Base-by-base conservation (phyloP, 2,113 vertebrate genomes). In the Myxocyprinus asiaticus region DNA sequence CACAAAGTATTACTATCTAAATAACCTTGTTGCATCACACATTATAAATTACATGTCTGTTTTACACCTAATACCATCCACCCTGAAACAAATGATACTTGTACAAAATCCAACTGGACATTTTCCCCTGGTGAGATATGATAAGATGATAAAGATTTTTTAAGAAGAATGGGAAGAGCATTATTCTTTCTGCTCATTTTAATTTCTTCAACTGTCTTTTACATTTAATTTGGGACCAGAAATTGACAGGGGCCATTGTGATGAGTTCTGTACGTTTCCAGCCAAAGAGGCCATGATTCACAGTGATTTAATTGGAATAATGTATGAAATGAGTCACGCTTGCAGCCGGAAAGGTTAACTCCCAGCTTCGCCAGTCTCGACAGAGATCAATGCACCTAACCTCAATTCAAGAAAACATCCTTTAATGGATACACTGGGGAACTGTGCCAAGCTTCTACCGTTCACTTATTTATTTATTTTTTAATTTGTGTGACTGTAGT, bases 381-480 rank as follows among this genome's bases (percentile, higher is more conserved):
- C 91, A 92, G 90, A 94, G 93, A 94, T 94, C 92, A 93, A 93
- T 93, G 92, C 91, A 88, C 90, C 90, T 92, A 91, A 93, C 93
- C 92, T 92, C 92, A 89, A 91, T 92, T 91, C 91, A 91, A 90
- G 90, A 91, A 92, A 92, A 93, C 91, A 92, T 92, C 90, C 90
- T 92, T 92, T 93, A 93, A 94, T 93, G 90, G 92, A 90, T 91
- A 86, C 92, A 91, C 91, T 14, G 64, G 87, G 91, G 93, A 90
- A 84, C 83, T 67, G 81, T 47, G 63, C 78, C 75, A 79, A 88
- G 89, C 85, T 76, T 90, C 88, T 85, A 90, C 84, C 83, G 80
- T 84, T 56, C 85, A 81, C 81, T 84, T 74, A 59, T 74, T 84
- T 76, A 74, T 81, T 90, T 90, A 90, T 92, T 92, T 94, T 91